These are phyloP conservation scores for Epizoanthus illoricatus DNA, from an alignment of 92 coral and sea anemone species.

Conservation along the genomic window DNA sequence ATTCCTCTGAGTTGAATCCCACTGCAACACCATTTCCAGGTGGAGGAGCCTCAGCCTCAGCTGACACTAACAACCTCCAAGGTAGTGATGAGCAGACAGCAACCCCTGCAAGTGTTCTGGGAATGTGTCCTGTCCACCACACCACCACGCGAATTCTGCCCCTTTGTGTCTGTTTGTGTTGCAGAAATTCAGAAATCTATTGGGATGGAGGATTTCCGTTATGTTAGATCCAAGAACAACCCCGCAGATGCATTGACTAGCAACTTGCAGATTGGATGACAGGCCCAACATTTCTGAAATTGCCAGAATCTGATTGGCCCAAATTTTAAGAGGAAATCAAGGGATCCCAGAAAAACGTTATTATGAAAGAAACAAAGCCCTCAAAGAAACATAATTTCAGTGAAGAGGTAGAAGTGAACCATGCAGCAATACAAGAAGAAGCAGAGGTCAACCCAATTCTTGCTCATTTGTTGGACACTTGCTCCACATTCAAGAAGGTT, in stretches of 20 bases:
- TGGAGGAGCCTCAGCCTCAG: background rate
- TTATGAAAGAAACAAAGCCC: too few species aligned
- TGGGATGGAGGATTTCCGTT: conserved; percentile 45
- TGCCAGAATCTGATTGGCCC: too few species aligned
- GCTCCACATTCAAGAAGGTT: conserved; percentile 54
- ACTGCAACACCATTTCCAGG: too few species aligned
- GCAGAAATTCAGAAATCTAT: conserved; percentile 53
- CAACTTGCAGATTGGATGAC: conserved; percentile 6
- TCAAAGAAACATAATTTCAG: too few species aligned
- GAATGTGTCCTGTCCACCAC: conserved; percentile 68
- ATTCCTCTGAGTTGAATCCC: conserved; percentile 16
- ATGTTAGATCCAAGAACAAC: conserved; percentile 47
- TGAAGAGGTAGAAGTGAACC: too few species aligned
- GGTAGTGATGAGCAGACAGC: conserved; percentile 22
- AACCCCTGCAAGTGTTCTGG: conserved; percentile 29
- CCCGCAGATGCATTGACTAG: conserved; percentile 61
- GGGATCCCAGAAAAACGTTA: too few species aligned
- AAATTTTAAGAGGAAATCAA: too few species aligned
- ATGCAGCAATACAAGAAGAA: background rate
- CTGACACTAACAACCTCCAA: conserved; percentile 34
- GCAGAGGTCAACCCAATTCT: conserved; percentile 56
- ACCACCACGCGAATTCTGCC: conserved; percentile 36
- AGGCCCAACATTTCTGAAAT: too few species aligned
- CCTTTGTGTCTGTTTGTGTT: conserved; percentile 51
- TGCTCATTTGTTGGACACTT: conserved; percentile 43